Evolutionary conservation across 2,113 vertebrate genomes (phyloP).

Genomic region (Phycodurus eques): DNA sequence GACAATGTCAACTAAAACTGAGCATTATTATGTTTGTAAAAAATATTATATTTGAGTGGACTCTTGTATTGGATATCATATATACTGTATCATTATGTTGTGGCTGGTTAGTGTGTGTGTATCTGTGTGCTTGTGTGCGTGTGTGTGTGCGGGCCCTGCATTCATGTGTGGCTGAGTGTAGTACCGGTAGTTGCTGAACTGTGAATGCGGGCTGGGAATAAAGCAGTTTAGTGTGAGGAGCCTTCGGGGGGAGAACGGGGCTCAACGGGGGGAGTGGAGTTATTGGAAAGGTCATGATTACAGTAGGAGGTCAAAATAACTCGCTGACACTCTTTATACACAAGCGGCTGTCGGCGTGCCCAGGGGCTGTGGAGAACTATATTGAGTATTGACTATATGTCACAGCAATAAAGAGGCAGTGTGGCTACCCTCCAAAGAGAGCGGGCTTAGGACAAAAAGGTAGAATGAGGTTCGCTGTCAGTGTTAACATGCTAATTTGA

Average conservation of each 20-base stretch:
- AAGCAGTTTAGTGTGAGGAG: constrained; percentile 67
- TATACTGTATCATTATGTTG: neutral
- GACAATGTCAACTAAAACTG: neutral
- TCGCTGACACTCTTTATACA: constrained; percentile 74
- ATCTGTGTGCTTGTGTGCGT: neutral
- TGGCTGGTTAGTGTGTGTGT: neutral
- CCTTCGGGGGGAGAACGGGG: constrained; percentile 59
- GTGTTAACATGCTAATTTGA: constrained; percentile 55
- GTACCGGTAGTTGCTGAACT: constrained; percentile 66
- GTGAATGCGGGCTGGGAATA: constrained; percentile 66
- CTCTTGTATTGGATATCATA: constrained; percentile 3
- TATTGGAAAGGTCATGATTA: constrained; percentile 80
- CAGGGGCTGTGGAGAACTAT: constrained; percentile 73
- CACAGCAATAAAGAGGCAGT: constrained; percentile 76
- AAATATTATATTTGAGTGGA: neutral
- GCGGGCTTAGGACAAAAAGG: constrained; percentile 74
- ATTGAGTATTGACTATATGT: constrained; percentile 80
- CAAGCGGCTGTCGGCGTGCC: constrained; percentile 70
- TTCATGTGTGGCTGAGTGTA: constrained; percentile 43
- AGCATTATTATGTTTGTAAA: neutral
- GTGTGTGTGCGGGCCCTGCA: constrained; percentile 6
- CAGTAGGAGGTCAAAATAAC: constrained; percentile 78
- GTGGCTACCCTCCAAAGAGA: constrained; percentile 64
- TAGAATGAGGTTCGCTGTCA: constrained; percentile 65
- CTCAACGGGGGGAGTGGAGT: constrained; percentile 70